phyloP scores from a whole-genome alignment of 2,888 invertebrate species.

The Orthosia cruda region DNA sequence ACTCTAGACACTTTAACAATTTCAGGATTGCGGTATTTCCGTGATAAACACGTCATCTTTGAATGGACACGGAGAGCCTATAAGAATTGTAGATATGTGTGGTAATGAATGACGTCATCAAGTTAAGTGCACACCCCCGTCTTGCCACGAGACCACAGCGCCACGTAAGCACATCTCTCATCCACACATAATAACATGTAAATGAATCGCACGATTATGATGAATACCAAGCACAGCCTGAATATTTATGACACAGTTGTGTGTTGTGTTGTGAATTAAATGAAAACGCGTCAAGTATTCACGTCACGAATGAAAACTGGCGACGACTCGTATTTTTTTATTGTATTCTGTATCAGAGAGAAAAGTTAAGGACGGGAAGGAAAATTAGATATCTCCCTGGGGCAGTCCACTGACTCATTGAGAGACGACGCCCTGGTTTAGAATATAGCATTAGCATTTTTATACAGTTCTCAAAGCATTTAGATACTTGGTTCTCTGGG shows the following conservation, averaged over 20 bases:
- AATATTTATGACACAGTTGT: conserved; percentile 83
- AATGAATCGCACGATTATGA: conserved; percentile 87
- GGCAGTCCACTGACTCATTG: conserved; percentile 53
- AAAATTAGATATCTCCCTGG: conserved; percentile 65
- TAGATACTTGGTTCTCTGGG: conserved; percentile 9
- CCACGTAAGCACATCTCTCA: conserved; percentile 71
- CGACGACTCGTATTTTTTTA: conserved; percentile 69
- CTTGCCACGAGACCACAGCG: conserved; percentile 27
- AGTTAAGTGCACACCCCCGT: conserved; percentile 46
- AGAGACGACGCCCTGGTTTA: conserved; percentile 33
- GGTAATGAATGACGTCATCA: conserved; percentile 54
- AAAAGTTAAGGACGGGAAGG: conserved; percentile 58
- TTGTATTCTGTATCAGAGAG: conserved; percentile 65
- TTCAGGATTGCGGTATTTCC: neutral
- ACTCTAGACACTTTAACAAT: no score
- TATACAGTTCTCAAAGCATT: conserved; percentile 39
- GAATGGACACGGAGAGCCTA: conserved; percentile 21
- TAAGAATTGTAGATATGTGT: conserved; percentile 42
- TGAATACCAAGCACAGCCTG: conserved; percentile 83
- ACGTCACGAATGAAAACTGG: conserved; percentile 74
- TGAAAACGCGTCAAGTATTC: conserved; percentile 78
- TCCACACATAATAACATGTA: conserved; percentile 84
- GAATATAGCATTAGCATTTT: conserved; percentile 51
- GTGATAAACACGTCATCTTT: conserved; percentile 32
- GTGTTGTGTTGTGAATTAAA: conserved; percentile 79